These are phyloP conservation scores for Dufourea novaeangliae DNA, from an alignment of 1,140 invertebrate genomes.

Conservation along the genomic window DNA sequence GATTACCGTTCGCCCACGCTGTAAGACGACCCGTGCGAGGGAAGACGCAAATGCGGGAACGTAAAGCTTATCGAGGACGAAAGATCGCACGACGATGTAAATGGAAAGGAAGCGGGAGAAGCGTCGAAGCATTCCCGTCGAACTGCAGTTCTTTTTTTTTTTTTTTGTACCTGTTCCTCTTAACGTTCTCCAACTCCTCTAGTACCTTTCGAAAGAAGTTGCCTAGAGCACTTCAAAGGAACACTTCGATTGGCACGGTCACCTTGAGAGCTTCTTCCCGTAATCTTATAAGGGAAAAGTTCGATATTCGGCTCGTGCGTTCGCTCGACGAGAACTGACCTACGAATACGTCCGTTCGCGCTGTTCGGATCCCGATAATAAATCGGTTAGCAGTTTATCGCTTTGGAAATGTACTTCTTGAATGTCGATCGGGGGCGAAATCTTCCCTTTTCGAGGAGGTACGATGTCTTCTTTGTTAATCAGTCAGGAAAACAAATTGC, in stretches of 20 bases:
- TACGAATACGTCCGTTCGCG: neutral
- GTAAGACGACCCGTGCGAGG: too few species aligned
- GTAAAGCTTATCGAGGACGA: neutral
- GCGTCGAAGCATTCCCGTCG: neutral
- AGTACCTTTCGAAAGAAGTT: neutral
- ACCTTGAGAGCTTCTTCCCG: constrained; percentile 16
- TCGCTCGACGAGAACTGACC: constrained; percentile 31
- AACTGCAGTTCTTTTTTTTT: neutral
- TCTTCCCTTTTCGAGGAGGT: neutral
- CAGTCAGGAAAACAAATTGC: neutral
- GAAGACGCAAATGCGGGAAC: neutral
- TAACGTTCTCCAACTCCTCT: neutral
- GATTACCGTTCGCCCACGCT: too few species aligned
- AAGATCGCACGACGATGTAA: neutral
- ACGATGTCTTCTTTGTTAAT: neutral
- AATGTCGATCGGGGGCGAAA: neutral
- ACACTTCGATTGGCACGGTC: neutral
- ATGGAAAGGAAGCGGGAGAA: neutral
- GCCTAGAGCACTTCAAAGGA: constrained; percentile 10
- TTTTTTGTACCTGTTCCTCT: too few species aligned
- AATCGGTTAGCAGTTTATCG: constrained; percentile 1
- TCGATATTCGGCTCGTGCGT: neutral
- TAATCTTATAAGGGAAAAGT: constrained; percentile 39
- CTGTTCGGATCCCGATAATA: neutral
- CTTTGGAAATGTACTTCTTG: too few species aligned